Base-by-base conservation (phyloP, 2,888 invertebrate species). In the Ashinkailepas kermadecensis region DNA sequence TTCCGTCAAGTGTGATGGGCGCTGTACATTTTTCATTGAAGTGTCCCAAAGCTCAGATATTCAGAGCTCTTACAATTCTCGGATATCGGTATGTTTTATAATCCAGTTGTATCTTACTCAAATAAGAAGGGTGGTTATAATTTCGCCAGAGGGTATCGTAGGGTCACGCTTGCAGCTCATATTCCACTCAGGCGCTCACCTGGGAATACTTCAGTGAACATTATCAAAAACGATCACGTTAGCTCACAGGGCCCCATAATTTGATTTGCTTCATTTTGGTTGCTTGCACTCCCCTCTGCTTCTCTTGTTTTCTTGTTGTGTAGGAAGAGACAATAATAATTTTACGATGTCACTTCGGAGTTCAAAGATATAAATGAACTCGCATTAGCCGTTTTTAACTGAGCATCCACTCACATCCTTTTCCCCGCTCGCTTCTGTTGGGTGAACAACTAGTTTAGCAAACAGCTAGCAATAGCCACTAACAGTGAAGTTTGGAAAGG, bases 361-460 rank as follows among this genome's bases (percentile, higher is more conserved):
- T 62, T 67, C 67, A 25, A 11, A 67, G n/a, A 25, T n/a, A 7
- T 67, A 11, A 13, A 4, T 2, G 13, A 11, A 67, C 9, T 67
- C 25, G 67, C 11, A 39, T 25, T 23, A 67, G 67, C 67, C 25
- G 25, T 67, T 67, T 67, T 13, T 67, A 67, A 67, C 67, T n/a
- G 25, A 12, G 23, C 67, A 6, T 4, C 12, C 39, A 8, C 25
- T 25, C n/a, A 13, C 67, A 54, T 74, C 74, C 74, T 74, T 74
- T 2, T 1, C 70, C 70, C 15, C 39, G 74, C 74, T 74, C 21
- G 74, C 74, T 74, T 74, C 18, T 74, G 74, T 74, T 74, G 74
- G 74, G 74, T 74, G 74, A 74, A 74, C 15, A 54, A 74, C 74
- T 74, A 74, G 74, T 21, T 18, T 74, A 74, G 74, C 21, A 25